Conservation (phyloP, 2,888 invertebrate species). For the Mactromeris polynyma region DNA sequence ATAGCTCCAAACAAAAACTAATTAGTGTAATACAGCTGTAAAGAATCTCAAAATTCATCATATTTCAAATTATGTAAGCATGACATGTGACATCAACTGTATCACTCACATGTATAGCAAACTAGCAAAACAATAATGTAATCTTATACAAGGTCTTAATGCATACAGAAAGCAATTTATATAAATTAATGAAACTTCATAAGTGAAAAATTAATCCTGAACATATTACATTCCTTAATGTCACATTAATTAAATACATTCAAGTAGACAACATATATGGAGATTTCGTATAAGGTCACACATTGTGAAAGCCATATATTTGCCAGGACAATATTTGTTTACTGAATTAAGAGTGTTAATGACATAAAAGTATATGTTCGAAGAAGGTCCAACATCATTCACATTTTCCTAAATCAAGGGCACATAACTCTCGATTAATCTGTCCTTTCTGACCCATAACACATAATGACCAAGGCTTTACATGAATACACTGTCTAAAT, state of each 20-base stretch:
- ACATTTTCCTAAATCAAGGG: too few species aligned
- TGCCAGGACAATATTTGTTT: not conserved
- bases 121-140: not conserved
- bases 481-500: too few species aligned
- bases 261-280: not conserved
- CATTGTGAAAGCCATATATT: not conserved
- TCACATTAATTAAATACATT: slow-evolving; percentile 1
- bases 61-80: slow-evolving; percentile 3
- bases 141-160: not conserved
- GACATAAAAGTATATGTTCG: too few species aligned
- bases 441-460: too few species aligned
- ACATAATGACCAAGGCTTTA: too few species aligned
- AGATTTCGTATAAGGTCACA: not conserved
- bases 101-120: not conserved
- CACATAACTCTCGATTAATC: too few species aligned
- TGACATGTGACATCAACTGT: not conserved
- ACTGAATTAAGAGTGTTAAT: too few species aligned
- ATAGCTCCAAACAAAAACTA: not conserved
- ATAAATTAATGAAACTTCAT: slow-evolving; percentile 10
- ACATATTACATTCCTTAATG: not conserved
- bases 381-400: too few species aligned
- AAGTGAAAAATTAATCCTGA: not conserved
- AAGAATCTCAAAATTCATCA: not conserved
- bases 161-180: not conserved
- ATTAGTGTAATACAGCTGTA: not conserved